Percentiles rank a stretch among this genome's conserved stretches.
Evolutionary conservation across 2,113 vertebrate species (phyloP).

Genomic region (Heterocephalus glaber): DNA sequence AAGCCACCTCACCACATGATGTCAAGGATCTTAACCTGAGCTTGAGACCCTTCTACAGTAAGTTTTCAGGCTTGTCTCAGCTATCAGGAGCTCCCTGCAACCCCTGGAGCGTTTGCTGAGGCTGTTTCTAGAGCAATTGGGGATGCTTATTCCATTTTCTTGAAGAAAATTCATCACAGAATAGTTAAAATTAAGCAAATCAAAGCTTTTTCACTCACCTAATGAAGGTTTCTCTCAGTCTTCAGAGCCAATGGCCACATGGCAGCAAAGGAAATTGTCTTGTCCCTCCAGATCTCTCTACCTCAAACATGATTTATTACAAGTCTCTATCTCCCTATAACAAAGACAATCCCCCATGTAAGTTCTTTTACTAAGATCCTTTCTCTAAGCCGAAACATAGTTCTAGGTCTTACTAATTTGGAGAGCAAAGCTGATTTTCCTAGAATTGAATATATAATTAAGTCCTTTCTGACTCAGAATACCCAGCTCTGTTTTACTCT

Average conservation of each 20-base stretch:
- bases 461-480: background rate
- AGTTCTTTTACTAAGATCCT: background rate
- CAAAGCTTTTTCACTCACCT: background rate
- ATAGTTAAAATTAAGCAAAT: background rate
- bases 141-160: background rate
- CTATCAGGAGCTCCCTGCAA: background rate
- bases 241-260: background rate
- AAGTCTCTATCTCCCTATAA: background rate
- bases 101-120: background rate
- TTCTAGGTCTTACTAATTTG: background rate
- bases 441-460: background rate
- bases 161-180: background rate
- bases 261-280: background rate
- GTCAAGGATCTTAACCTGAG: background rate
- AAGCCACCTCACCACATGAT: background rate
- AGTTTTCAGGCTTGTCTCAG: background rate
- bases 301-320: background rate
- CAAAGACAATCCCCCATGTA: background rate
- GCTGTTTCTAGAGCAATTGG: background rate
- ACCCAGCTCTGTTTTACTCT: background rate
- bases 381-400: background rate
- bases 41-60: background rate
- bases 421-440: background rate
- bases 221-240: background rate
- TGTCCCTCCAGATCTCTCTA: background rate